These are phyloP conservation scores for Empidonax traillii DNA, from an alignment of 2,113 vertebrate species.

Conservation along the genomic window DNA sequence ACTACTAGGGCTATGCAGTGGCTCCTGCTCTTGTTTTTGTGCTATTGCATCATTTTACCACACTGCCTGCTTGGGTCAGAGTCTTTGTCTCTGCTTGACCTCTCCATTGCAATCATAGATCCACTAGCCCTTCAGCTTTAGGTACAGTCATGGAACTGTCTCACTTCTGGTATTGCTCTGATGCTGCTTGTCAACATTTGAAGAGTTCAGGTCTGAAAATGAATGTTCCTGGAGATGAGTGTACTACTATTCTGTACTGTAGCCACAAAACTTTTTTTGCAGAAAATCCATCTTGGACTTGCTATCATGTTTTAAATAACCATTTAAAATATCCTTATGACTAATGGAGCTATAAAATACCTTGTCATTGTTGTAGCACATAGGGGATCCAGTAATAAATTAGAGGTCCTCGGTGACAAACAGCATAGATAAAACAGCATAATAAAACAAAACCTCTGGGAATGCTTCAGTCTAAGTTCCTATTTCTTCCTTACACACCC, in stretches of 20 bases:
- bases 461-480: background rate
- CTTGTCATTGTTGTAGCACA: background rate
- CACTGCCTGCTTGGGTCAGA: background rate
- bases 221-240: background rate
- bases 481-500: background rate
- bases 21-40: background rate
- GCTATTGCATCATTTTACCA: background rate
- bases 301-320: background rate
- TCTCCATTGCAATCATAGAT: background rate
- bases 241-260: background rate
- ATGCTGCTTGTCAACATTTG: background rate
- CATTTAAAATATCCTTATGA: background rate
- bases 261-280: background rate
- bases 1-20: background rate
- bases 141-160: background rate
- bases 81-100: background rate
- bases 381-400: background rate
- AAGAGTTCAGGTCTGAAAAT: background rate
- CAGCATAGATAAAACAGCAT: background rate
- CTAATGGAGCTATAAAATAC: constrained; percentile 26
- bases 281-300: background rate
- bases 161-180: background rate
- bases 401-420: background rate
- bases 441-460: background rate
- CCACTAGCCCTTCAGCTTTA: background rate